Evolutionary conservation across 2,888 invertebrate species (phyloP), one percentile per base, ranked within the genome.

Genomic region (Neria commutata): DNA sequence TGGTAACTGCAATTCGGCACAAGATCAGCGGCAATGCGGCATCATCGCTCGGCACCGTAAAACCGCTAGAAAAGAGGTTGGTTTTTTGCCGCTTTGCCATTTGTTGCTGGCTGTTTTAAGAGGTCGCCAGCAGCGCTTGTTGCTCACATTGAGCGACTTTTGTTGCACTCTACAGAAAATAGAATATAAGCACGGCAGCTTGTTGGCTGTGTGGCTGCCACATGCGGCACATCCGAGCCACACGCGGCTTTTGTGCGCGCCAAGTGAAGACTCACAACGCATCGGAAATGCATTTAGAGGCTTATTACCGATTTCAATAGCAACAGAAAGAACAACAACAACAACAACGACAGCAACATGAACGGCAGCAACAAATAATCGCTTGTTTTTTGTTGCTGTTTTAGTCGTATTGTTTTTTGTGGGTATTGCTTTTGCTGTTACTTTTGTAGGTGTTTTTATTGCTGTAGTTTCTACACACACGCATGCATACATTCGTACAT

Each of bases 111-210:
- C 21, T 42, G 17, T 14, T n/a, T 37, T 6, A 19, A 19, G 21
- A 8, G 42, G 42, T 21, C 42, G 5, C 37, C 42, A 42, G 19
- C 3, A 14, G 14, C 37, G n/a, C 37, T 19, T 42, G 42, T 19
- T 42, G 19, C 42, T 42, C 42, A 19, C 42, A 42, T 19, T 42
- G 42, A 42, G 21, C 42, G 42, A 42, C 42, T 42, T 42, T 42
- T 42, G 37, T 42, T 17, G 6, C 17, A 42, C 19, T 17, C 17
- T 4, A 37, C 11, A 37, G 37, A 37, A n/a, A 37, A 37, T 14
- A 37, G 4, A n/a, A 8, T 37, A 8, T n/a, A 37, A 14, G 11
- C 10, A 14, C n/a, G 6, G 37, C 10, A 11, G 10, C 11, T n/a
- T 8, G 37, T 37, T 37, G 37, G 6, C 4, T 37, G 6, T 37